Percentiles rank a stretch among this genome's conserved stretches.
Evolutionary conservation across 2,113 vertebrate genomes (phyloP).

Genomic region (Eulemur macaco): DNA sequence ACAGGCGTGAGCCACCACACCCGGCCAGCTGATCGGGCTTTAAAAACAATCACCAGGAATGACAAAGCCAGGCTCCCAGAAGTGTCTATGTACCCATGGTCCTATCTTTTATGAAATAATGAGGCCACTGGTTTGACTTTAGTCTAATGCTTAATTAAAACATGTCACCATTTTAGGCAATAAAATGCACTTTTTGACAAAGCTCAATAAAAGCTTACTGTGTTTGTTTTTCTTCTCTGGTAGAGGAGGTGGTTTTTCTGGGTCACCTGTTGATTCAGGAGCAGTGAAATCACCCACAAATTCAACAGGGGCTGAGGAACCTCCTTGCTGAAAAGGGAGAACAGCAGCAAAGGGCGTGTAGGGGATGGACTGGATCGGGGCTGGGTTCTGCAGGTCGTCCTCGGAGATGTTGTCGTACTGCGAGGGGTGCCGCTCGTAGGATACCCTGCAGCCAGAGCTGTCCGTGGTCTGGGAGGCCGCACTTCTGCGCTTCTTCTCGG

Average conservation of each 20-base stretch:
- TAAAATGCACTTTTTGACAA: not conserved
- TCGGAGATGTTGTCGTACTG: slow-evolving; percentile 96
- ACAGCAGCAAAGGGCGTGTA: slow-evolving; percentile 90
- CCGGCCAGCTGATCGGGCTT: not conserved
- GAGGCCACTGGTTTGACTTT: not conserved
- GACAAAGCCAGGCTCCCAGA: not conserved
- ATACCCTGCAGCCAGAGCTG: slow-evolving; percentile 82
- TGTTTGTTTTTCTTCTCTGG: slow-evolving; percentile 98
- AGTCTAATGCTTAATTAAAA: not conserved
- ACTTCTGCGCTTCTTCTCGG: slow-evolving; percentile 95
- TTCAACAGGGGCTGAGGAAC: slow-evolving; percentile 82
- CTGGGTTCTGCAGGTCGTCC: slow-evolving; percentile 87
- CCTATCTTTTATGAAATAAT: not conserved
- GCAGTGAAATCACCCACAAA: slow-evolving; percentile 87
- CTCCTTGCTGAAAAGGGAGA: slow-evolving; percentile 90
- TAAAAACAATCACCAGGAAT: not conserved
- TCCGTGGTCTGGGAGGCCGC: slow-evolving; percentile 86
- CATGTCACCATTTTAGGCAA: fast-evolving
- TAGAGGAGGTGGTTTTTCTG: slow-evolving; percentile 93
- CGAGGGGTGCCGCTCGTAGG: slow-evolving; percentile 93
- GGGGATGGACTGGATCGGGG: slow-evolving; percentile 70
- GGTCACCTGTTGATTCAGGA: slow-evolving; percentile 84
- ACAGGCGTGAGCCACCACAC: too few species aligned
- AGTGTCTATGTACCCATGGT: not conserved
- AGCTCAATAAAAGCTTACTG: slow-evolving; percentile 87